Base-by-base conservation (phyloP, 2,888 invertebrate genomes). In the Amblyjoppa fuscipennis region DNA sequence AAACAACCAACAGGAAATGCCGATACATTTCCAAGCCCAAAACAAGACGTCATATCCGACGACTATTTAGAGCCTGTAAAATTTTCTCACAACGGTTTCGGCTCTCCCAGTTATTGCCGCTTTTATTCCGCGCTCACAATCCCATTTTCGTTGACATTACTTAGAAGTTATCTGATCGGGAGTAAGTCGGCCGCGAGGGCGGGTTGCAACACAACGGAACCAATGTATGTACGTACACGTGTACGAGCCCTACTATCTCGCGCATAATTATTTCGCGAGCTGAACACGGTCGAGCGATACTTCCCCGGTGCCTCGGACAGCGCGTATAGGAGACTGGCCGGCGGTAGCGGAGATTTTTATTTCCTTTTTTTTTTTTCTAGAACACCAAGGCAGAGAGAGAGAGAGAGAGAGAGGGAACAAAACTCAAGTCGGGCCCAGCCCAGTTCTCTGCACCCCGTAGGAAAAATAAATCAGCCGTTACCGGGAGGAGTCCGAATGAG, bases 241-340 rank as follows among this genome's bases (percentile, higher is more conserved):
- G 93, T 92, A 90, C 90, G 87, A 91, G 90, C 90, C 90, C 61
- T n/a, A 90, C 91, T 90, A 90, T 90, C 90, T 90, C 89, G 87
- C 89, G 90, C 90, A 89, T 90, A 90, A 90, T 90, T 90, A 90
- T 79, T 70, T 59, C 45, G 20, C 78, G 49, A 61, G 59, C 68
- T 45, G 20, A 77, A 51, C 66, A 77, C 68, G 51, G 9, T 66
- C n/a, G 34, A 11, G 25, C 25, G 49, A 51, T 45, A 53, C 49
- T 71, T 51, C 41, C 25, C 31, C 61, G 11, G 31, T 16, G 13
- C 28, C 28, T 4, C 59, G 74, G 64, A 64, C 45, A 31, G 45
- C n/a, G 51, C 20, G 64, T 31, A 34, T 13, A 64, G 61, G 61
- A 31, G n/a, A 64, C 31, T 16, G 6, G 13, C 61, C 34, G 34